These are phyloP conservation scores for Drosophila greeni DNA, from an alignment of 2,888 invertebrate species.

Conservation along the genomic window DNA sequence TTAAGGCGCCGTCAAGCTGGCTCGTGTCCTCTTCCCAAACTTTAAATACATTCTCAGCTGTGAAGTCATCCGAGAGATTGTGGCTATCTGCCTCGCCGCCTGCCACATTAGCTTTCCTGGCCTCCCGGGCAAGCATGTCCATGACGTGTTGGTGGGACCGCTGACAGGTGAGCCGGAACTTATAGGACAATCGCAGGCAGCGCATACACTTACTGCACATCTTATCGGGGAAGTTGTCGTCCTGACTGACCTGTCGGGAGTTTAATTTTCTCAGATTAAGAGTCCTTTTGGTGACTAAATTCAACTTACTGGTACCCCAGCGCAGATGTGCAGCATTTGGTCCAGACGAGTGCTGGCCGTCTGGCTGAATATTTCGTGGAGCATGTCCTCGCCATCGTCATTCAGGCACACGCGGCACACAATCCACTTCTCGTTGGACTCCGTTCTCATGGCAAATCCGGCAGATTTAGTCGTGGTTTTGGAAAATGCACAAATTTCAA, in stretches of 20 bases:
- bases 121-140: slow-evolving; percentile 52
- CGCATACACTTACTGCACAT: slow-evolving; percentile 71
- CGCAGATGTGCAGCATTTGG: slow-evolving; percentile 76
- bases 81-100: slow-evolving; percentile 23
- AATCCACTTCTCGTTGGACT: slow-evolving; percentile 68
- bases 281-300: not conserved
- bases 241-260: slow-evolving; percentile 63
- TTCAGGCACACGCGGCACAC: slow-evolving; percentile 73
- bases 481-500: slow-evolving; percentile 2
- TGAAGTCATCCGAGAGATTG: slow-evolving; percentile 34
- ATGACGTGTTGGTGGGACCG: slow-evolving; percentile 73
- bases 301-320: slow-evolving; percentile 73
- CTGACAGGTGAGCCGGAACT: slow-evolving; percentile 73
- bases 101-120: not conserved
- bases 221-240: slow-evolving; percentile 75
- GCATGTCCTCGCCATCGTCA: slow-evolving; percentile 53
- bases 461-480: not conserved
- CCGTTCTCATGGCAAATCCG: slow-evolving; percentile 64
- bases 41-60: slow-evolving; percentile 43
- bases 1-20: slow-evolving; percentile 32
- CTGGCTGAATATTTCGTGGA: slow-evolving; percentile 71
- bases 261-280: not conserved
- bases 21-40: slow-evolving; percentile 55
- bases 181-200: slow-evolving; percentile 67
- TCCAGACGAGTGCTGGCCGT: slow-evolving; percentile 71